phyloP scores from a whole-genome alignment of 2,113 vertebrate genomes.

The Galbula dea region DNA sequence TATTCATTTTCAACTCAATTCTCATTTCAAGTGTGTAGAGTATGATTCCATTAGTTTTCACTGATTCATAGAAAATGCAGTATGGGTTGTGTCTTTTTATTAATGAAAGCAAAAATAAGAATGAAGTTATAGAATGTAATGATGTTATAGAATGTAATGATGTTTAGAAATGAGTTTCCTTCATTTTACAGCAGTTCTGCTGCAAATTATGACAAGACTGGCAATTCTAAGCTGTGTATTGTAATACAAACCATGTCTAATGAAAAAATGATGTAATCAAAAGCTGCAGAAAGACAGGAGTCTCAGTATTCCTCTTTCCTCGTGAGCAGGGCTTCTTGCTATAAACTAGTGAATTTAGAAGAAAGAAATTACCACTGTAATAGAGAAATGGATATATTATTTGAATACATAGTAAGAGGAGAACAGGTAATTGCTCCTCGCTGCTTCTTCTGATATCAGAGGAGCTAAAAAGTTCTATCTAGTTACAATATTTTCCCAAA shows the following conservation, averaged over 20 bases:
- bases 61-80: background rate
- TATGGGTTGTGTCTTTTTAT: background rate
- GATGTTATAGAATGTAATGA: slow-evolving; percentile 16
- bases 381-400: background rate
- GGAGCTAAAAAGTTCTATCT: background rate
- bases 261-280: background rate
- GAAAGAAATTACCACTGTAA: background rate
- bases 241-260: background rate
- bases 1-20: background rate
- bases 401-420: background rate
- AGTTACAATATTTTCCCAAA: background rate
- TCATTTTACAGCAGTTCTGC: background rate
- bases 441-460: background rate
- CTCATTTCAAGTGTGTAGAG: background rate
- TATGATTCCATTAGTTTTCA: background rate
- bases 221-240: background rate
- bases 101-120: slow-evolving; percentile 11
- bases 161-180: background rate
- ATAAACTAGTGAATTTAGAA: background rate
- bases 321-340: background rate
- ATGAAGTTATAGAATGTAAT: background rate
- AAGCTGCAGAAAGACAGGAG: background rate
- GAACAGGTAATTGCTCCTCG: background rate
- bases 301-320: background rate
- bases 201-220: background rate